phyloP scores from a whole-genome alignment of 2,113 vertebrate genomes.

The Hydrolagus affinis region DNA sequence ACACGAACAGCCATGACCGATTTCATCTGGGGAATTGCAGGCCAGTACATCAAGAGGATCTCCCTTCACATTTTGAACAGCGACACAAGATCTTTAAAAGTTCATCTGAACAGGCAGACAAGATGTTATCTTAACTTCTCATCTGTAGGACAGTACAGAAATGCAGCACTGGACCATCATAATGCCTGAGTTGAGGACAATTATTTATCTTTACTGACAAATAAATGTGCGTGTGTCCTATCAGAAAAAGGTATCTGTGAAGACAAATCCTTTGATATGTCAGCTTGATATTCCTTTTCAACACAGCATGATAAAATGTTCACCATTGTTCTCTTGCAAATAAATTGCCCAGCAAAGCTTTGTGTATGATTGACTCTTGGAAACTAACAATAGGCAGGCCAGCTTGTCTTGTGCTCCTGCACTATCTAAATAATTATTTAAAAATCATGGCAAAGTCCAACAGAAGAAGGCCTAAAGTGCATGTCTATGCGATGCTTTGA shows the following conservation, averaged over 20 bases:
- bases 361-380: neutral
- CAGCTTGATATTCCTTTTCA: neutral
- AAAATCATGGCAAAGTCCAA: neutral
- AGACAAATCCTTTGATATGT: neutral
- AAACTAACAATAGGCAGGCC: neutral
- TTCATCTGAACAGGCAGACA: too few species aligned
- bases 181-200: neutral
- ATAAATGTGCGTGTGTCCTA: neutral
- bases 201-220: neutral
- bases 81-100: too few species aligned
- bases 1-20: too few species aligned
- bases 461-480: neutral
- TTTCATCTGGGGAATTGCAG: too few species aligned
- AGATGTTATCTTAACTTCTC: too few species aligned
- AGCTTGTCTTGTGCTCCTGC: neutral
- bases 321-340: slow-evolving; percentile 1
- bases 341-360: neutral
- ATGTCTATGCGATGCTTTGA: neutral
- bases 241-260: neutral
- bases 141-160: too few species aligned
- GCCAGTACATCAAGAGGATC: too few species aligned
- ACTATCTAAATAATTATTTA: neutral
- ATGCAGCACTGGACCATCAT: neutral
- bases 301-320: neutral
- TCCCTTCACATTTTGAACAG: too few species aligned